Base-by-base conservation (phyloP, 1,140 invertebrate genomes). In the Drosophila subobscura region DNA sequence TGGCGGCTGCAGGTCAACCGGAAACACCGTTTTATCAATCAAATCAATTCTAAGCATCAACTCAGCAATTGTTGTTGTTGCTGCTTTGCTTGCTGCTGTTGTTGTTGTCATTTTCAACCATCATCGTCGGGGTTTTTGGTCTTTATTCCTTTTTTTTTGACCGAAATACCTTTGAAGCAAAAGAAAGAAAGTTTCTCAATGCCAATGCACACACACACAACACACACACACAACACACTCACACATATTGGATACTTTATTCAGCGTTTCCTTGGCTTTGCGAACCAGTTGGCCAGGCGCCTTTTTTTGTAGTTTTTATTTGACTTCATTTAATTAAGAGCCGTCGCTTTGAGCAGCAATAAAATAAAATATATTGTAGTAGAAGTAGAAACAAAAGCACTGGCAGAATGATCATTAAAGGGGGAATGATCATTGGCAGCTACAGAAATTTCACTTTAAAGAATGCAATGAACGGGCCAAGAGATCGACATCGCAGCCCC, bases 131-230 rank as follows among this genome's bases (percentile, higher is more conserved):
- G 16, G 16, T 20, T 20, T 42, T 52, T 70, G 66, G 40, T 52
- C 46, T 52, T 63, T 71, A 61, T 59, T 51, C 76, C 66, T 71
- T 54, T 56, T 65, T 60, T 77, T 88, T 59, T 83, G 83, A 88
- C 83, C 83, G 84, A 89, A 88, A 88, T 83, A 77, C 83, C 83
- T 88, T 79, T 76, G 83, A 88, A 89, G 84, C 78, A 88, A 88
- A 71, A 81, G 71, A 88, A 88, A 88, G 83, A 88, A 88, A 88
- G 83, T 86, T 81, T 59, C 75, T 61, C 79, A 84, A 79, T 84
- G 75, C 58, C 51, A 29, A 33, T 25, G 29, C 49, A 33, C 25
- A 16, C 23, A 20, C 23, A 25, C 5, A 40, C 37, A 40, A 40
- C 37, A 40, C 25, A 60, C 37, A 71, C 33, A 53, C 47, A 47